A percentile compares a stretch with the other conserved stretches of the same genome.
These are phyloP conservation scores for Gorsachius goisagi DNA, from an alignment of 2,113 vertebrate genomes.

Conservation along the genomic window DNA sequence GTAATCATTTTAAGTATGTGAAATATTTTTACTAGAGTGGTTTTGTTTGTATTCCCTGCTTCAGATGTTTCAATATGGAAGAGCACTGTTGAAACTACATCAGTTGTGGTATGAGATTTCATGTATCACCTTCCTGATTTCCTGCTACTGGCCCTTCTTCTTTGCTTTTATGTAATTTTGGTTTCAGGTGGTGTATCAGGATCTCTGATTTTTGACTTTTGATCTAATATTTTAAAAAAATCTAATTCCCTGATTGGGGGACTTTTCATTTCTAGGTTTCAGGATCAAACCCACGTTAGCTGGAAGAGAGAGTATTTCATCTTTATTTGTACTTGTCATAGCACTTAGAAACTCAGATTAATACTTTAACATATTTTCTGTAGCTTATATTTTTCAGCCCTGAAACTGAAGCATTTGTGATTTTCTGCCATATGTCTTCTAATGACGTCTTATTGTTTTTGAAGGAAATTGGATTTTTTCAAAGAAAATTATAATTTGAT, in stretches of 20 bases:
- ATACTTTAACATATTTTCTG: not conserved
- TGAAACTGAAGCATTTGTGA: not conserved
- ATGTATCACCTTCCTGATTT: not conserved
- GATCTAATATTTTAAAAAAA: not conserved
- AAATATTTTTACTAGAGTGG: constrained; percentile 49
- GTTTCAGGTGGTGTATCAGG: not conserved
- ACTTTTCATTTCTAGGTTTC: not conserved
- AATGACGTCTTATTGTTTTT: not conserved
- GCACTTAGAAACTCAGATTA: not conserved
- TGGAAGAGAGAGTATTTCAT: not conserved
- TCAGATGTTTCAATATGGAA: not conserved
- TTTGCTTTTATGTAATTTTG: not conserved
- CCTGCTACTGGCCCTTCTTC: not conserved
- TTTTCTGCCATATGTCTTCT: not conserved
- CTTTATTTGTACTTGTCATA: not conserved
- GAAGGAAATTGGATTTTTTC: not conserved
- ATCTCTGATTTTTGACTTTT: not conserved
- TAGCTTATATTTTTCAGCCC: not conserved
- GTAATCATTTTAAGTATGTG: constrained; percentile 23
- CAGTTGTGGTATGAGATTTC: not conserved
- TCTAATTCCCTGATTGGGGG: not conserved
- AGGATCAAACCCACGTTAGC: not conserved
- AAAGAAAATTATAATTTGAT: not conserved
- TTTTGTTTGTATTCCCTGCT: constrained; percentile 34
- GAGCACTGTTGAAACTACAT: not conserved